Percentiles rank a stretch among this genome's conserved stretches.
These are phyloP conservation scores for Scophthalmus maximus DNA, from an alignment of 2,113 vertebrate genomes.

Conservation along the genomic window DNA sequence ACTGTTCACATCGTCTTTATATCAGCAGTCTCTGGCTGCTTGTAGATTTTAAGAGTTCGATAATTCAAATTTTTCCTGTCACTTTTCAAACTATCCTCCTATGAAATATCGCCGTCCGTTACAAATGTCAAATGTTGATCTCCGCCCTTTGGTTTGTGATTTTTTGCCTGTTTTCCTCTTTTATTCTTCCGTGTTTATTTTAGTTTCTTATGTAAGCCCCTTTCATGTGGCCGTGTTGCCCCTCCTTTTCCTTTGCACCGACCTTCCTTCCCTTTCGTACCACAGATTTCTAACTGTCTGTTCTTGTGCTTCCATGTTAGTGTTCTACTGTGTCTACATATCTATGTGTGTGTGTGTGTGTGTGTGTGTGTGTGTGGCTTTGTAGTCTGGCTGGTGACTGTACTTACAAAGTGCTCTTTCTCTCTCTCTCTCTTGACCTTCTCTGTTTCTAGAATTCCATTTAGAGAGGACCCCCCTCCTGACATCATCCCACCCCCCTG, in stretches of 20 bases:
- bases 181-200: slow-evolving; percentile 62
- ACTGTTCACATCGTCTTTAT: not conserved
- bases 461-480: slow-evolving; percentile 99
- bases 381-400: slow-evolving; percentile 51
- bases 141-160: slow-evolving; percentile 12
- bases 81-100: not conserved
- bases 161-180: slow-evolving; percentile 25
- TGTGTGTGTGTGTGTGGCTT: slow-evolving; percentile 27
- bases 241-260: slow-evolving; percentile 53
- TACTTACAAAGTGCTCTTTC: slow-evolving; percentile 69
- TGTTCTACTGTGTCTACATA: slow-evolving; percentile 30
- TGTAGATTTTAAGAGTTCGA: slow-evolving; percentile 40
- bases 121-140: slow-evolving; percentile 1
- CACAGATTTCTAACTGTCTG: slow-evolving; percentile 37
- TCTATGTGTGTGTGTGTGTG: slow-evolving; percentile 17
- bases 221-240: slow-evolving; percentile 40
- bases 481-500: slow-evolving; percentile 96
- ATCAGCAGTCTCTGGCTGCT: slow-evolving; percentile 30
- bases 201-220: slow-evolving; percentile 51
- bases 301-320: slow-evolving; percentile 29
- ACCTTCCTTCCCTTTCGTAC: slow-evolving; percentile 45
- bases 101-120: not conserved
- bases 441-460: slow-evolving; percentile 95
- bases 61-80: not conserved
- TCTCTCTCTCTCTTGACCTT: slow-evolving; percentile 70